Percentiles rank a stretch among this genome's conserved stretches.
Evolutionary conservation across 2,888 invertebrate genomes (phyloP).

Genomic region (Timema podura): DNA sequence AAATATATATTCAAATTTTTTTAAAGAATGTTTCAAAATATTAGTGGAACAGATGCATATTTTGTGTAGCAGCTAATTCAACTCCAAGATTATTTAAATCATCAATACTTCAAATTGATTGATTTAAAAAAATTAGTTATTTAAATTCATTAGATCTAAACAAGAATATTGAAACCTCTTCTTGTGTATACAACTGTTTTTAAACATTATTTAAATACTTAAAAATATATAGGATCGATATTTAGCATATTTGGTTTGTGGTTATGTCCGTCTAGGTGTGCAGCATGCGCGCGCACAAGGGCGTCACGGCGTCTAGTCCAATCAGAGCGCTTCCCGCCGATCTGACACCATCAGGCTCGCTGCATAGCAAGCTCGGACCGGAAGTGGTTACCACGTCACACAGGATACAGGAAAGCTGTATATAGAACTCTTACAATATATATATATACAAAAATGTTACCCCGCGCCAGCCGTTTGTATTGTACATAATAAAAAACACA

Average conservation of each 20-base stretch:
- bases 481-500: slow-evolving; percentile 24
- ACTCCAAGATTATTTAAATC: no score
- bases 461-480: slow-evolving; percentile 26
- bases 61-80: no score
- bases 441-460: background rate
- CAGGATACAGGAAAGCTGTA: slow-evolving; percentile 87
- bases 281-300: slow-evolving; percentile 65
- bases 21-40: no score
- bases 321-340: slow-evolving; percentile 48
- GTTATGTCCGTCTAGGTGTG: slow-evolving; percentile 60
- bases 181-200: no score
- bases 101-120: no score
- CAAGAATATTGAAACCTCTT: no score
- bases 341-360: slow-evolving; percentile 54
- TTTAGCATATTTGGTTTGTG: background rate
- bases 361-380: slow-evolving; percentile 56
- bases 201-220: background rate
- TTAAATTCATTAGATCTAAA: no score
- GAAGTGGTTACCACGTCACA: slow-evolving; percentile 84
- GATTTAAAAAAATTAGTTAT: no score
- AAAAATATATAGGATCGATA: no score
- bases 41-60: no score
- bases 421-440: slow-evolving; percentile 50
- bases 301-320: slow-evolving; percentile 56
- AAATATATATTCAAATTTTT: no score